Conservation (phyloP, 23 tunicate species). For the Halocynthia aurantium region DNA sequence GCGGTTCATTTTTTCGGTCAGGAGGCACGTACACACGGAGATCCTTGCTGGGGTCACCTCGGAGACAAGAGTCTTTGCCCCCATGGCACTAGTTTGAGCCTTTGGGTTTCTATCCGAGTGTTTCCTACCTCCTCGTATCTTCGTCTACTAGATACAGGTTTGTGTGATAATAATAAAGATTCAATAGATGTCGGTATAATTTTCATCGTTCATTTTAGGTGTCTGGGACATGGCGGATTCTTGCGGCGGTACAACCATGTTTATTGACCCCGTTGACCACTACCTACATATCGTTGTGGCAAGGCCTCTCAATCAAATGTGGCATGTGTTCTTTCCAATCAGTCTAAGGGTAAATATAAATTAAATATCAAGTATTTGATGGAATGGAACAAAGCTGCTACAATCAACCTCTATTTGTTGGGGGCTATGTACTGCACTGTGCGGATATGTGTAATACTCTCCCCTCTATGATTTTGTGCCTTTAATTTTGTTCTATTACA, state of each 20-base stretch:
- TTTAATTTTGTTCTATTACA: too few species aligned
- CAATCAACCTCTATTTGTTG: too few species aligned
- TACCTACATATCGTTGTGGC: conserved; percentile 12
- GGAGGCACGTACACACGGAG: conserved; percentile 37
- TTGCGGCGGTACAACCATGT: conserved; percentile 16
- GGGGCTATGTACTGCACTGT: too few species aligned
- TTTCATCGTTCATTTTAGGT: conserved; percentile 1
- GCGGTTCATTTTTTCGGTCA: conserved; percentile 36
- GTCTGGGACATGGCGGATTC: conserved; percentile 14
- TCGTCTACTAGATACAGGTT: conserved; percentile 48
- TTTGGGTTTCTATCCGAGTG: conserved; percentile 44
- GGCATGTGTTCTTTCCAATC: conserved; percentile 3
- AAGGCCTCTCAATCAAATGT: conserved; percentile 3
- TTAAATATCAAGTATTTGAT: too few species aligned
- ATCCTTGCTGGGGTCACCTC: conserved; percentile 52
- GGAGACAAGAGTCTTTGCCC: conserved; percentile 13
- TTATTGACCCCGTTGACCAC: conserved; percentile 13
- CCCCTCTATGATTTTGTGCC: too few species aligned
- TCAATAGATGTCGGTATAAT: neutral
- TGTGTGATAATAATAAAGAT: neutral
- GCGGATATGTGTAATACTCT: too few species aligned
- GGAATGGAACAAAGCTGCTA: too few species aligned
- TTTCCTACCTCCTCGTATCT: conserved; percentile 28
- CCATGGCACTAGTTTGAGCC: conserved; percentile 30
- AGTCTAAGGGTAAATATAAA: neutral